Conservation (phyloP, 2,888 invertebrate species). For the Tetragonisca angustula region DNA sequence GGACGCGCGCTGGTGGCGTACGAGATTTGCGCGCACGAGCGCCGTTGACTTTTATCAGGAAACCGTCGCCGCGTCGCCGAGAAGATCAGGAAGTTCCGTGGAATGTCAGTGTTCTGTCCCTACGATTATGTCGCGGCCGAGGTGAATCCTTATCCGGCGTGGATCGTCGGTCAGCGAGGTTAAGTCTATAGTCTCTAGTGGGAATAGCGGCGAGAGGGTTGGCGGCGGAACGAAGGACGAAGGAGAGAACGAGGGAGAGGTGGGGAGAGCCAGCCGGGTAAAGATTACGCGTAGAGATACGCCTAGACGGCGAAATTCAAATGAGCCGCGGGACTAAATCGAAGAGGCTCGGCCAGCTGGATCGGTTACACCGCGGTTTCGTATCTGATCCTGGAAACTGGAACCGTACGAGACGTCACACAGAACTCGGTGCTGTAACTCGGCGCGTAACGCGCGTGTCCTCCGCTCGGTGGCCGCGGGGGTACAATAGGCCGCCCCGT, state of each 20-base stretch:
- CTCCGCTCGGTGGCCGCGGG: slow-evolving; percentile 31
- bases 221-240: slow-evolving; percentile 4
- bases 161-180: slow-evolving; percentile 74
- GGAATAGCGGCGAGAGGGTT: slow-evolving; percentile 47
- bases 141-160: slow-evolving; percentile 71
- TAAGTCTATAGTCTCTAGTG: slow-evolving; percentile 66
- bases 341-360: slow-evolving; percentile 69
- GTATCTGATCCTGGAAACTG: slow-evolving; percentile 74
- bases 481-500: slow-evolving; percentile 60
- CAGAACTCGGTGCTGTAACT: slow-evolving; percentile 59
- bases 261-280: slow-evolving; percentile 19
- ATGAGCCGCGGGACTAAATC: slow-evolving; percentile 74
- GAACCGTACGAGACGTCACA: slow-evolving; percentile 64
- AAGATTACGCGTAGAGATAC: slow-evolving; percentile 66
- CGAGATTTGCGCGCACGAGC: background rate
- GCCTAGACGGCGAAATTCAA: slow-evolving; percentile 76
- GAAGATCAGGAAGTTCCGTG: slow-evolving; percentile 66
- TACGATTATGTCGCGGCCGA: slow-evolving; percentile 69
- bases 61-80: slow-evolving; percentile 38
- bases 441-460: slow-evolving; percentile 63
- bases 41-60: slow-evolving; percentile 57
- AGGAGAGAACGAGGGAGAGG: slow-evolving; percentile 2
- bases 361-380: slow-evolving; percentile 76
- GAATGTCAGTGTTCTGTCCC: slow-evolving; percentile 68
- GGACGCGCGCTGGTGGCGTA: slow-evolving; percentile 23